Evolutionary conservation across 2,888 invertebrate species (phyloP), one percentile per base, ranked within the genome.

Genomic region (Epistrophe grossulariae): DNA sequence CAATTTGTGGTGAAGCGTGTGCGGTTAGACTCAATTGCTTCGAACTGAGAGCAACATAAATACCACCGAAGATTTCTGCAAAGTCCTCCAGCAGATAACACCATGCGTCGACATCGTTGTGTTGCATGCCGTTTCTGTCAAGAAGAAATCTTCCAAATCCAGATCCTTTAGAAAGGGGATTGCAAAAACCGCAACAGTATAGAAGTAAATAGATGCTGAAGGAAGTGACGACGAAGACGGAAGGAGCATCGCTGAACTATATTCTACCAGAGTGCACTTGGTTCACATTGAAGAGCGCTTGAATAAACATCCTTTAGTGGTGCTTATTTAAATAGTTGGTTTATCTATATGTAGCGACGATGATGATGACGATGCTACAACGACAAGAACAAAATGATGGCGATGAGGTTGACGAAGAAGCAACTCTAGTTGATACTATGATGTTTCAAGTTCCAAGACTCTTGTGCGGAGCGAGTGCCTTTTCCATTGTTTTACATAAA

Each of bases 251-350:
- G 62, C 60, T 62, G 64, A 68, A 71, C 38, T n/a, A 55, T 55
- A 24, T 6, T 52, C 24, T 24, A 48, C 40, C 24, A 64, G 52
- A 87, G 76, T 87, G 83, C 83, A 87, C 87, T 87, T n/a, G 38
- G 71, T 57, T 79, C 45, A 48, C 52, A 71, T 48, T 73, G 77
- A 52, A 78, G 72, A 77, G 68, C 60, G 59, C 82, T 87, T 82
- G 60, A 83, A 79, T 79, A 83, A 87, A 87, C 87, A 87, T 79
- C 79, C 74, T 82, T 87, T 79, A 87, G 83, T 79, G 83, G 72
- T 52, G 79, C 87, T 87, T 87, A 87, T 87, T 87, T 79, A 87
- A 87, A 87, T 83, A 83, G 83, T 87, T 76, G 79, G 79, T 79
- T 82, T 78, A 82, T 77, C 78, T 85, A 66, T 85, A 66, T 66